Conservation (phyloP, 2,797 vertebrate genomes). For the Gouania willdenowi region DNA sequence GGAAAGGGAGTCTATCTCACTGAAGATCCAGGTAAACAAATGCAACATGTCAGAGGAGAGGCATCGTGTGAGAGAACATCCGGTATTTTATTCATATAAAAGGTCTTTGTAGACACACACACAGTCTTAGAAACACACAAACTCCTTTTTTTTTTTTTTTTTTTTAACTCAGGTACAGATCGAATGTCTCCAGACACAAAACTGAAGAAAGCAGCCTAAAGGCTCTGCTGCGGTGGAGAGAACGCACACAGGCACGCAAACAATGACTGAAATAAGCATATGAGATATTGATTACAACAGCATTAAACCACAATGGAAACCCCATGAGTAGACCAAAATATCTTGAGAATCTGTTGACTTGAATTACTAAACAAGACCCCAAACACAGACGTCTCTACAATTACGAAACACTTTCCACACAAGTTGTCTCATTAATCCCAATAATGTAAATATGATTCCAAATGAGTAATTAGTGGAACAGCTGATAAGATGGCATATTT, state of each 20-base stretch:
- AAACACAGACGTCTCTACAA: too few relatives aligned
- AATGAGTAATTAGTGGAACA: too few relatives aligned
- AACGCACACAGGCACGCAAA: slow-evolving; percentile 22
- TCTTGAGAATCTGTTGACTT: too few relatives aligned
- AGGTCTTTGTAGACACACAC: not conserved
- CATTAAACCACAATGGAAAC: too few relatives aligned
- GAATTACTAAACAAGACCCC: too few relatives aligned
- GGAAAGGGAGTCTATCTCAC: slow-evolving; percentile 24
- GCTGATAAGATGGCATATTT: too few relatives aligned
- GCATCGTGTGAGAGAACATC: slow-evolving; percentile 15
- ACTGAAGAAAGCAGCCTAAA: slow-evolving; percentile 40
- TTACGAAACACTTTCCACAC: too few relatives aligned
- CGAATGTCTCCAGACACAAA: slow-evolving; percentile 32
- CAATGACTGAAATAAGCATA: too few relatives aligned
- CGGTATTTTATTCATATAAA: slow-evolving; percentile 17
- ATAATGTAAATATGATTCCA: too few relatives aligned
- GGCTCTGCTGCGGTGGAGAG: slow-evolving; percentile 30
- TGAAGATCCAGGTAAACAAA: slow-evolving; percentile 45
- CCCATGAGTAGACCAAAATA: too few relatives aligned
- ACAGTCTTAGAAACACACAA: not conserved
- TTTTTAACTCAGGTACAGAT: slow-evolving; percentile 14
- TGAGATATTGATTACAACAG: too few relatives aligned
- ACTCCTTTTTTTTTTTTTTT: not conserved
- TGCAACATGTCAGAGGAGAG: slow-evolving; percentile 1
- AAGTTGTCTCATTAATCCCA: too few relatives aligned